A percentile compares a stretch with the other conserved stretches of the same genome.
These are phyloP conservation scores for Limnephilus marmoratus DNA, from an alignment of 2,888 invertebrate genomes.

Conservation along the genomic window DNA sequence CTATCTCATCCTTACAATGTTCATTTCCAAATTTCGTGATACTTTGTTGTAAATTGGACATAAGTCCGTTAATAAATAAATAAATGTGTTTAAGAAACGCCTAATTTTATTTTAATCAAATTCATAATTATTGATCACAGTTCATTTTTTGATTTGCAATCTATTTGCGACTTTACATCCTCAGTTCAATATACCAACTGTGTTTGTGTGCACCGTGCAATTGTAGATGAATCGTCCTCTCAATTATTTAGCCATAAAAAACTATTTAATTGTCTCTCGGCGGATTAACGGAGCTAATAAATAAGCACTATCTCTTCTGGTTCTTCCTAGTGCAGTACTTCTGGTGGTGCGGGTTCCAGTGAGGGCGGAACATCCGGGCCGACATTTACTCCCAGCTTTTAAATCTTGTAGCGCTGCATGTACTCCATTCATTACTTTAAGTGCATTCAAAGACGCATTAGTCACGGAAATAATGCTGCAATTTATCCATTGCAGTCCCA, in stretches of 20 bases:
- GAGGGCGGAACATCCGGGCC: background rate
- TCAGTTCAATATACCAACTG: background rate
- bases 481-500: slow-evolving; percentile 36
- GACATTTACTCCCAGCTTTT: slow-evolving; percentile 16
- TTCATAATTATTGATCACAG: too few species aligned
- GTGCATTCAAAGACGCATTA: slow-evolving; percentile 51
- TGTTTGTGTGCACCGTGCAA: background rate
- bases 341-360: background rate
- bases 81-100: too few species aligned
- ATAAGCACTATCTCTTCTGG: slow-evolving; percentile 6
- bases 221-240: background rate
- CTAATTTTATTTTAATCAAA: too few species aligned
- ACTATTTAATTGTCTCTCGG: background rate
- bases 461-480: slow-evolving; percentile 48
- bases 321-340: background rate
- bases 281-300: slow-evolving; percentile 8
- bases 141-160: too few species aligned
- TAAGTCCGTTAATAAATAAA: too few species aligned
- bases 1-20: too few species aligned
- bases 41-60: too few species aligned
- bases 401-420: slow-evolving; percentile 16
- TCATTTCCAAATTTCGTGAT: too few species aligned
- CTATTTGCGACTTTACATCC: too few species aligned
- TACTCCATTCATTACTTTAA: slow-evolving; percentile 48
- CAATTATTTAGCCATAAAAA: background rate